Evolutionary conservation across 2,113 vertebrate genomes (phyloP).

Genomic region (Perca schrenkii): DNA sequence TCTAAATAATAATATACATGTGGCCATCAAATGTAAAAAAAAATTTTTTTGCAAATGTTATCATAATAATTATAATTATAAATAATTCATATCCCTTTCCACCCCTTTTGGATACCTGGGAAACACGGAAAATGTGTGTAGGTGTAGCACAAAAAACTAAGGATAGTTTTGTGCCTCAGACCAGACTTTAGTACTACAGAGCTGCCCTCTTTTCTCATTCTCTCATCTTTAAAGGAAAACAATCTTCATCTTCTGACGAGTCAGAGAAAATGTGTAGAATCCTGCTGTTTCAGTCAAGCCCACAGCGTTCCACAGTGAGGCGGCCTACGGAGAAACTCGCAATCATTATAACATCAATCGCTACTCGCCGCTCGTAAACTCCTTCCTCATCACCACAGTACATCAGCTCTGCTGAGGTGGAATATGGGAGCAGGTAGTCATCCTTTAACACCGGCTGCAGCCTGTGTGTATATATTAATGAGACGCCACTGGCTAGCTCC

Average conservation of each 20-base stretch:
- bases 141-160: neutral
- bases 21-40: neutral
- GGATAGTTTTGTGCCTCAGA: neutral
- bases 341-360: slow-evolving; percentile 75
- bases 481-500: slow-evolving; percentile 71
- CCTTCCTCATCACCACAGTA: slow-evolving; percentile 54
- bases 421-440: slow-evolving; percentile 61
- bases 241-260: slow-evolving; percentile 33
- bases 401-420: slow-evolving; percentile 47
- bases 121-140: neutral
- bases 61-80: neutral
- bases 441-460: slow-evolving; percentile 56
- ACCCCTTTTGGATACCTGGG: neutral
- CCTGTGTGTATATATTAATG: slow-evolving; percentile 69
- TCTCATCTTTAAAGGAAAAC: slow-evolving; percentile 12
- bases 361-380: slow-evolving; percentile 44
- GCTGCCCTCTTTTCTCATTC: slow-evolving; percentile 15
- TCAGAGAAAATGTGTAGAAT: slow-evolving; percentile 30
- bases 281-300: slow-evolving; percentile 42
- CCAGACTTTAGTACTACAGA: neutral
- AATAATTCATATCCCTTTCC: neutral
- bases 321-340: slow-evolving; percentile 51
- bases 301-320: slow-evolving; percentile 49
- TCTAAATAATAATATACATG: neutral
- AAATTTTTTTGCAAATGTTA: neutral